Base-by-base conservation (phyloP, 1,140 invertebrate species). In the Papilio helenus region DNA sequence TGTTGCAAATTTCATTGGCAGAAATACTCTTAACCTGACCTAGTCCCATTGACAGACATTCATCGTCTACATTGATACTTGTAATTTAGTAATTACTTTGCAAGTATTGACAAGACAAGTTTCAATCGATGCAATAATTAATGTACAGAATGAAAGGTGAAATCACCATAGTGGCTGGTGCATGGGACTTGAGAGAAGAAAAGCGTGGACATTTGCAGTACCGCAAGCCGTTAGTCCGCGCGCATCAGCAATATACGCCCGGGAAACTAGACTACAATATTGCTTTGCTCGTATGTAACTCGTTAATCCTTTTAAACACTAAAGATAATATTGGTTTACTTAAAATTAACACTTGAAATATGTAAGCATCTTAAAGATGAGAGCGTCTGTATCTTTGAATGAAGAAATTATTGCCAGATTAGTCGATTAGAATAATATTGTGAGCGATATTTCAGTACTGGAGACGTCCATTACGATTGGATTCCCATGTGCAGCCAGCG, bases 201-300 rank as follows among this genome's bases (percentile, higher is more conserved):
- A 83, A 77, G 29, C 76, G 46, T 79, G 58, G 80, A 39, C 72
- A 77, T 1, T 80, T 87, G 8, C 89, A 89, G 76, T 87, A 85
- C 23, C 85, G 92, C 18, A 73, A 87, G 72, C 81, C 85, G 0
- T 79, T 84, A 26, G 80, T 89, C 20, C 72, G 86, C 29, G 4
- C 87, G 7, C 86, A 92, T 79, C 83, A 87, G 0, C 81, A 88
- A 1, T 94, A 90, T 76, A 86, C 80, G 18, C 81, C 85, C 1
- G 86, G 88, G 5, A 80, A 88, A 72, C 80, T 93, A 8, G 85
- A 79, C 0, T 84, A 91, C 46, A 86, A 90, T 80, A 83, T 93
- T 39, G 90, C 89, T 39, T 51, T 93, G 49, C 83, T 94, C 82
- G 92, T 93, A 85, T 88, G 85, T 76, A 76, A 58, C 16, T 23